phyloP scores from a whole-genome alignment of 2,797 vertebrate genomes.

The Anisognathus igniventris region DNA sequence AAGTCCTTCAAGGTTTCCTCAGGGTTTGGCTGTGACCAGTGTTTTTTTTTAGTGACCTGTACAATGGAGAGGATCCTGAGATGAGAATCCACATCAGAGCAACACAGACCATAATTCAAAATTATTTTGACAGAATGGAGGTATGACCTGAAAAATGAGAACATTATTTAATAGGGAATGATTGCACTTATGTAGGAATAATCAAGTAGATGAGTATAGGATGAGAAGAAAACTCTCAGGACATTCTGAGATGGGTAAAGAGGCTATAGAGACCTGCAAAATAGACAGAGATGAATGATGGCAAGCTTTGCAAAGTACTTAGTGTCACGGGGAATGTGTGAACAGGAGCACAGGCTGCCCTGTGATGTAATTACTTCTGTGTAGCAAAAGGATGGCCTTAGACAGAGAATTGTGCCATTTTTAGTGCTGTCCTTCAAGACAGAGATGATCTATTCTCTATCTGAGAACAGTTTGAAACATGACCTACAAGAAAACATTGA shows the following conservation, averaged over 20 bases:
- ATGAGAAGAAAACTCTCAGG: background rate
- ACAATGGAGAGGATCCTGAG: background rate
- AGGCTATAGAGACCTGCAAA: background rate
- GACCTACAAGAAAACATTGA: background rate
- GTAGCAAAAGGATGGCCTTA: background rate
- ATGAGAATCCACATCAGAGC: background rate
- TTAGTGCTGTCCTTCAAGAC: background rate
- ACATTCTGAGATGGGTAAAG: background rate
- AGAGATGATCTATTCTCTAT: background rate
- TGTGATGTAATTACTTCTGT: background rate
- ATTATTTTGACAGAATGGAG: background rate
- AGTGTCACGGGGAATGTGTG: background rate
- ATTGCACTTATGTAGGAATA: background rate
- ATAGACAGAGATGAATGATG: background rate
- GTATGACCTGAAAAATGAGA: background rate
- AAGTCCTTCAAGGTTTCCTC: background rate
- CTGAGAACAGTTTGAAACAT: background rate
- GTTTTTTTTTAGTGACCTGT: background rate
- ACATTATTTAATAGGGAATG: background rate
- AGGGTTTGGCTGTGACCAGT: background rate
- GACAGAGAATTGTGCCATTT: background rate
- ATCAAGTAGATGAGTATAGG: background rate
- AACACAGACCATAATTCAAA: background rate
- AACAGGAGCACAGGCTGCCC: background rate
- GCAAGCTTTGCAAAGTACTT: background rate